Evolutionary conservation across 2,797 vertebrate species (phyloP).

Genomic region (Sebastes kiyomatsui): DNA sequence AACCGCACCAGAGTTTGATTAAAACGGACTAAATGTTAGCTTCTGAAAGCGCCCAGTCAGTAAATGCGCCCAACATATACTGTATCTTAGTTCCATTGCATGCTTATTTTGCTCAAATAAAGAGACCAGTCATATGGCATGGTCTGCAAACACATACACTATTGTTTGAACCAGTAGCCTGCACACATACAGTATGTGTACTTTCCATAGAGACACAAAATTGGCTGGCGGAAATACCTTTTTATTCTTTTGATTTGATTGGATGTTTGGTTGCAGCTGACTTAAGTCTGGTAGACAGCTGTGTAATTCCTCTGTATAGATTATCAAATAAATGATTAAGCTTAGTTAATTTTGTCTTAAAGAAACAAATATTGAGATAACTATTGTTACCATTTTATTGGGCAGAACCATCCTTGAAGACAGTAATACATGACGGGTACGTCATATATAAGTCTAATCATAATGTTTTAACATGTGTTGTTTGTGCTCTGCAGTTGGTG

Average conservation of each 20-base stretch:
- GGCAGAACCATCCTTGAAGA: neutral
- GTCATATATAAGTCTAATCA: neutral
- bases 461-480: conserved; percentile 21
- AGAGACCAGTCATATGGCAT: neutral
- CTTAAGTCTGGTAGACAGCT: neutral
- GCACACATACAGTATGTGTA: neutral
- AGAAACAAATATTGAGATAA: neutral
- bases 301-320: neutral
- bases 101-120: neutral
- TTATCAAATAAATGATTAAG: neutral
- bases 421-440: neutral
- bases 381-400: neutral
- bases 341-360: neutral
- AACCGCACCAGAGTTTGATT: too few relatives aligned
- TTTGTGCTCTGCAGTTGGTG: conserved; percentile 88
- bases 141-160: neutral
- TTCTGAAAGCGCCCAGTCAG: too few relatives aligned
- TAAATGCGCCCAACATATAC: neutral
- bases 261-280: neutral
- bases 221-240: neutral
- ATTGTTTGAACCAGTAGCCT: neutral
- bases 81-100: neutral
- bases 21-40: too few relatives aligned
- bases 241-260: neutral
- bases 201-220: neutral